Evolutionary conservation across 2,797 vertebrate species (phyloP), one percentile per base, ranked within the genome.

Genomic region (Betta splendens): DNA sequence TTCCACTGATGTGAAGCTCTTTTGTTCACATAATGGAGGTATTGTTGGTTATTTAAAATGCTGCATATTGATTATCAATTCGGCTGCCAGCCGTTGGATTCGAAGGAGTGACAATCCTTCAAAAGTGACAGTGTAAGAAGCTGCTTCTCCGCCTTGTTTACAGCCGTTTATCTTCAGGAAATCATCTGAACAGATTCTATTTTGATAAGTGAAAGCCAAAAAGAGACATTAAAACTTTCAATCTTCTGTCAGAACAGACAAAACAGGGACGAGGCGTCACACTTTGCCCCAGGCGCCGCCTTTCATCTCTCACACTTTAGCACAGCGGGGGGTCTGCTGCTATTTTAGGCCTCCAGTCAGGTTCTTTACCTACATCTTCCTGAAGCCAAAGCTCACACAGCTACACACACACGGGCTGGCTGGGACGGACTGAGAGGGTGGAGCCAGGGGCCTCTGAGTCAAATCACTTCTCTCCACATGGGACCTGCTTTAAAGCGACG

Each of bases 11-110:
- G 46, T 23, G 23, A 42, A 9, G 25, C 5, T 5, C 40, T 32
- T 45, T 32, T 32, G 11, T 31, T 10, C 11, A 11, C 45, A 18
- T 40, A 49, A 29, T 2, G 36, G 16, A 11, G 15, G 26, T 18
- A 1, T 0, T 60, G 51, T 57, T 53, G 55, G 29, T 23, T 64
- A 18, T 28, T 64, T 37, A 40, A 12, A 68, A 48, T 2, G 28
- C 48, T 20, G 69, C 75, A 31, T 69, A 79, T 79, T 66, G 80
- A 79, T 83, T 79, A 74, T 72, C 68, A 75, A 80, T 83, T 83
- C 51, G 43, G 53, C 62, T 81, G 77, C 83, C 80, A 79, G 3
- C 12, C 0, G 25, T 4, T 25, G 72, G 72, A 69, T 75, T 38
- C 69, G 63, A 80, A 79, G 68, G 38, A 3, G 31, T 17, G 70